phyloP scores from a whole-genome alignment of 2,113 vertebrate genomes.

The Myxocyprinus asiaticus region DNA sequence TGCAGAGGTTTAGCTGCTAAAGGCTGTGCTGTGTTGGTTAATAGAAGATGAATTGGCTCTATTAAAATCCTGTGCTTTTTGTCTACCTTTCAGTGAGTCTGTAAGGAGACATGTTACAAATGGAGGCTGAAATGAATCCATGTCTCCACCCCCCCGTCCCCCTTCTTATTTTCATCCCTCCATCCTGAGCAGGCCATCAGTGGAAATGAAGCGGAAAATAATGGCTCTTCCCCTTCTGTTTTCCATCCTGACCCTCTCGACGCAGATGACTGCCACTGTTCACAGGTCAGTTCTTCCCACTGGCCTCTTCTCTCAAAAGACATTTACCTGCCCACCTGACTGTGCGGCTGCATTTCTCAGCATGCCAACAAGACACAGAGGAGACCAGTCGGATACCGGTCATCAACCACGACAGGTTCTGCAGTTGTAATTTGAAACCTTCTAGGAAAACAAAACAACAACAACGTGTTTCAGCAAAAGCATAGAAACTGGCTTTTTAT shows the following conservation, averaged over 20 bases:
- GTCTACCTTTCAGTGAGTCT: slow-evolving; percentile 39
- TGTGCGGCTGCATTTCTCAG: slow-evolving; percentile 23
- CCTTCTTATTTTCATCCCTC: slow-evolving; percentile 42
- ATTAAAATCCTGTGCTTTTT: slow-evolving; percentile 43
- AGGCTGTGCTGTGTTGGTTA: slow-evolving; percentile 27
- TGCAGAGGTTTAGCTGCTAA: slow-evolving; percentile 1
- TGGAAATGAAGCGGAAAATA: slow-evolving; percentile 52
- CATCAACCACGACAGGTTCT: background rate
- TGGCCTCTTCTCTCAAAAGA: slow-evolving; percentile 30
- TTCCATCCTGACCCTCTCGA: slow-evolving; percentile 17
- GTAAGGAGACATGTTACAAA: slow-evolving; percentile 39
- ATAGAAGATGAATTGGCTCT: slow-evolving; percentile 36
- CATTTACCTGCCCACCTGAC: slow-evolving; percentile 25
- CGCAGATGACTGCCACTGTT: slow-evolving; percentile 59
- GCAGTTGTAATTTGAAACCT: background rate
- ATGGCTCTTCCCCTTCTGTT: slow-evolving; percentile 34
- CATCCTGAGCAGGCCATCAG: slow-evolving; percentile 40
- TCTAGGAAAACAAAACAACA: background rate
- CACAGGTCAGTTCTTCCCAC: slow-evolving; percentile 66
- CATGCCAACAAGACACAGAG: slow-evolving; percentile 17
- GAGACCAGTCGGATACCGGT: slow-evolving; percentile 12
- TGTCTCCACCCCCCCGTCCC: background rate
- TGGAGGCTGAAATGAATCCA: slow-evolving; percentile 32
- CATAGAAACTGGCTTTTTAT: background rate
- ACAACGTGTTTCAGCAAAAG: background rate